These are phyloP conservation scores for Trypoxylon attenuatum DNA, from an alignment of 2,888 invertebrate species.

Conservation along the genomic window DNA sequence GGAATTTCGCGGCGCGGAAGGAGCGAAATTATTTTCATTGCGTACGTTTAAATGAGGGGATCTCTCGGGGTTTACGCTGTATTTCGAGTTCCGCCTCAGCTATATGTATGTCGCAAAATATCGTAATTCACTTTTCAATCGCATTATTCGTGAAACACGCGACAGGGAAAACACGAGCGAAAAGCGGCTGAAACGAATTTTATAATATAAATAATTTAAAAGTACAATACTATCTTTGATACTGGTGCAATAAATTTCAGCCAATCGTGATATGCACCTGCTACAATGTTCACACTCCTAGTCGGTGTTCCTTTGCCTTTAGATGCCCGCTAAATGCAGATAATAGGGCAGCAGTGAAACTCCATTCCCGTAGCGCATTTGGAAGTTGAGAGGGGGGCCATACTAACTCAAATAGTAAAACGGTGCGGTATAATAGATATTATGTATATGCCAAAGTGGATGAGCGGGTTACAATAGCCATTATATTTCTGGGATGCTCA, in stretches of 20 bases:
- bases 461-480: conserved; percentile 12
- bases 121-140: too few relatives aligned
- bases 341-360: not conserved
- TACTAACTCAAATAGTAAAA: not conserved
- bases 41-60: too few relatives aligned
- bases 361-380: not conserved
- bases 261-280: not conserved
- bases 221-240: too few relatives aligned
- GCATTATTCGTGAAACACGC: too few relatives aligned
- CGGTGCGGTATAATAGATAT: conserved; percentile 1
- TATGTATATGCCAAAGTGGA: conserved; percentile 1
- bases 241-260: too few relatives aligned
- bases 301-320: not conserved
- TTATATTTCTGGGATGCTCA: conserved; percentile 19
- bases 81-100: too few relatives aligned
- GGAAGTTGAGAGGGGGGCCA: conserved; percentile 9
- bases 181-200: too few relatives aligned
- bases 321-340: not conserved
- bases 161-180: too few relatives aligned
- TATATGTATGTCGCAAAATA: too few relatives aligned
- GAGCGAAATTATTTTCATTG: not conserved
- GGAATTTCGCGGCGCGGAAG: not conserved
- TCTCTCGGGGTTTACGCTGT: too few relatives aligned
- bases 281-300: not conserved
- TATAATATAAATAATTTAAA: too few relatives aligned